A percentile compares a stretch with the other conserved stretches of the same genome.
phyloP scores from a whole-genome alignment of 2,113 vertebrate species.

The Syrmaticus mikado region DNA sequence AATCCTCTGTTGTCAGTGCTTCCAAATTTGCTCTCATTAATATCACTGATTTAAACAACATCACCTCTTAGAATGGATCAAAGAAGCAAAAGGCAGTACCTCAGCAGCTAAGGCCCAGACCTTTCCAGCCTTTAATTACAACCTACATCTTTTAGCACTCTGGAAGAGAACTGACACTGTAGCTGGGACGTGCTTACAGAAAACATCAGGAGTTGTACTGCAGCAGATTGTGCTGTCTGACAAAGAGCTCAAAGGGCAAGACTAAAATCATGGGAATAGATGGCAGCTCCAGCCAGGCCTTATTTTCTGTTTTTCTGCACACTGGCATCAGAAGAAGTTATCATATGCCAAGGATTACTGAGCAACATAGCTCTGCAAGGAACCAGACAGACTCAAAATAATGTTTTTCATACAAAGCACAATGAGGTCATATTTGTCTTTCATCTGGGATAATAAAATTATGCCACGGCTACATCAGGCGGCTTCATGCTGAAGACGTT shows the following conservation, averaged over 20 bases:
- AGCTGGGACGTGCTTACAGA: not conserved
- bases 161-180: not conserved
- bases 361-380: conserved; percentile 40
- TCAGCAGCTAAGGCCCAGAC: not conserved
- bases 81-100: not conserved
- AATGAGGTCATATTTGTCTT: conserved; percentile 63
- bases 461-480: conserved; percentile 3
- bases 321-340: conserved; percentile 1
- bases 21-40: not conserved
- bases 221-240: not conserved
- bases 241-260: conserved; percentile 16
- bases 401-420: conserved; percentile 51
- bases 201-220: not conserved
- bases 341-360: conserved; percentile 25
- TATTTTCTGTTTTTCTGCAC: conserved; percentile 19
- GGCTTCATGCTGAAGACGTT: conserved; percentile 37
- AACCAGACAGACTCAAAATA: conserved; percentile 60
- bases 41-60: not conserved
- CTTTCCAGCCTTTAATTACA: conserved; percentile 1
- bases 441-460: conserved; percentile 62
- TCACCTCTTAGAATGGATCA: not conserved
- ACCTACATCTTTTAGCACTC: not conserved
- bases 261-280: not conserved
- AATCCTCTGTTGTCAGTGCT: not conserved
- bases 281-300: not conserved